Percentiles rank a stretch among this genome's conserved stretches.
These are phyloP conservation scores for Sitta carolinensis DNA, from an alignment of 2,797 vertebrate genomes.

Conservation along the genomic window DNA sequence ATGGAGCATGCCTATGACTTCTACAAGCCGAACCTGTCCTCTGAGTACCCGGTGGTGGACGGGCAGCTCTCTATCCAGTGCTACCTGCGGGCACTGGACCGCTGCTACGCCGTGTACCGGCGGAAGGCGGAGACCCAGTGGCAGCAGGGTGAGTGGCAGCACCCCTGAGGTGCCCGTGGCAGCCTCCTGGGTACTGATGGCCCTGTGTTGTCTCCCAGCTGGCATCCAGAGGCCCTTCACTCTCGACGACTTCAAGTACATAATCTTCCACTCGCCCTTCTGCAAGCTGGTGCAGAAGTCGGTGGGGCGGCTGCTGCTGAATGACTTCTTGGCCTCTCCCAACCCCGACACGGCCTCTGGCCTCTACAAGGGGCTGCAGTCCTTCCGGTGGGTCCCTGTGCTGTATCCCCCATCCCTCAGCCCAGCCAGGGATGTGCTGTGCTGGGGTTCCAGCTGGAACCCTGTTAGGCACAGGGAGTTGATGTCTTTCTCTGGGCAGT, in stretches of 20 bases:
- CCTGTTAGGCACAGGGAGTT: too few species aligned
- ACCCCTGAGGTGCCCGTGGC: accelerated
- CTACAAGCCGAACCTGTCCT: conserved; percentile 75
- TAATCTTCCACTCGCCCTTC: conserved; percentile 80
- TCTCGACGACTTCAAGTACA: conserved; percentile 74
- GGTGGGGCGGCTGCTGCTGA: conserved; percentile 72
- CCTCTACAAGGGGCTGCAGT: conserved; percentile 73
- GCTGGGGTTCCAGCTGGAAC: accelerated
- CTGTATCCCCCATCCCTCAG: accelerated
- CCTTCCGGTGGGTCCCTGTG: conserved; percentile 58
- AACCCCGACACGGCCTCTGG: not conserved
- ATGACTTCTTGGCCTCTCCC: conserved; percentile 70
- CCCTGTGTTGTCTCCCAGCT: conserved; percentile 28
- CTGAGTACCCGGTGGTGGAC: conserved; percentile 75
- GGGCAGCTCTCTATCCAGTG: conserved; percentile 79
- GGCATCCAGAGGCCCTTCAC: conserved; percentile 69
- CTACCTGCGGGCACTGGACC: conserved; percentile 75
- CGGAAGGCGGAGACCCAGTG: conserved; percentile 72
- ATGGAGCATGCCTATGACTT: conserved; percentile 80
- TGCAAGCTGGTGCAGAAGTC: conserved; percentile 81
- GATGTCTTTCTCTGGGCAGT: not conserved
- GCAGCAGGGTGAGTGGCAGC: conserved; percentile 66
- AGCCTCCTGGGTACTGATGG: accelerated
- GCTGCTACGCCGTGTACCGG: conserved; percentile 70
- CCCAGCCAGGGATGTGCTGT: accelerated